phyloP scores from a whole-genome alignment of 2,797 vertebrate genomes.

The Platalea minor region DNA sequence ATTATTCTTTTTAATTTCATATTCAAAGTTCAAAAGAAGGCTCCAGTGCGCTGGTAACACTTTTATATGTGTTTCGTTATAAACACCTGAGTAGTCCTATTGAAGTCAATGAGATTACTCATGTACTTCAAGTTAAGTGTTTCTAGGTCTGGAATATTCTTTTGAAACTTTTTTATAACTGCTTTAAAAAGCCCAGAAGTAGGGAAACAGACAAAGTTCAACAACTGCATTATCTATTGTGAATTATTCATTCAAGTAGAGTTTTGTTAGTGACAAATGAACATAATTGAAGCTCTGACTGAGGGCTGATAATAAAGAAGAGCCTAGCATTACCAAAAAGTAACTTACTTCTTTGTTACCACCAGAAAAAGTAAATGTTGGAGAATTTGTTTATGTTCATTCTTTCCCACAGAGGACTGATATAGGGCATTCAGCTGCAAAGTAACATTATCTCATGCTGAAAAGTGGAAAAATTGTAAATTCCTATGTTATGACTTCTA shows the following conservation, averaged over 20 bases:
- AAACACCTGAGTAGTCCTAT: background rate
- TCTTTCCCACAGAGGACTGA: rapidly evolving
- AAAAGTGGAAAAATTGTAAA: background rate
- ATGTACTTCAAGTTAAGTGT: background rate
- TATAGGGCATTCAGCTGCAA: background rate
- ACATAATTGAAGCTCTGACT: background rate
- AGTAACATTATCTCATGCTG: background rate
- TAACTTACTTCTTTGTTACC: background rate
- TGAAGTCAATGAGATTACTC: background rate
- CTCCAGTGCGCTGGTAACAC: background rate
- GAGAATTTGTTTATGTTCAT: background rate
- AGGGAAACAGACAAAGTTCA: background rate
- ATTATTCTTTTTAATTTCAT: background rate
- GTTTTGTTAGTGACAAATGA: constrained; percentile 14
- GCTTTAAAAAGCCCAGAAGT: background rate
- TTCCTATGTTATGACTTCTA: background rate
- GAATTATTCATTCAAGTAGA: constrained; percentile 4
- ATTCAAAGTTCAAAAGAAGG: background rate
- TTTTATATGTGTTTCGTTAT: background rate
- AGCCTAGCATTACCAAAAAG: background rate
- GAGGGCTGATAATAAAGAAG: background rate
- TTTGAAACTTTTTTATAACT: background rate
- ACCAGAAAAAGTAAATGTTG: background rate
- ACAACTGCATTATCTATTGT: background rate
- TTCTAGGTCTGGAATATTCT: background rate